Evolutionary conservation across 2,113 vertebrate genomes (phyloP), one percentile per base, ranked within the genome.

Genomic region (Mesocricetus auratus): DNA sequence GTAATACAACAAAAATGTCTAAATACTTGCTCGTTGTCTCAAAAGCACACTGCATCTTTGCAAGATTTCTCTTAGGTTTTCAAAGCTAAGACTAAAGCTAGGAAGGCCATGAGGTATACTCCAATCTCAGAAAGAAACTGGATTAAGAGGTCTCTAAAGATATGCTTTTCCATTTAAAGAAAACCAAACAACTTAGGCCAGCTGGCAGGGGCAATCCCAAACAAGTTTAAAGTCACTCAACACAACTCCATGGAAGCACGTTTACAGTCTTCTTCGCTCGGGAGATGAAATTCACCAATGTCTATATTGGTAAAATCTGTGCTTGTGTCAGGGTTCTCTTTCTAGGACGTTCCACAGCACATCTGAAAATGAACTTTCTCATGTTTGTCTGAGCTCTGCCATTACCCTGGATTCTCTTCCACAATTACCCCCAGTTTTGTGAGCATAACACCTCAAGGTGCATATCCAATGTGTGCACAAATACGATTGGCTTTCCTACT

Each of bases 1-100:
- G 36, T 82, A 88, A 56, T 24, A 92, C 45, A 95, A 86, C 42
- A 86, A 94, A 94, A 97, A 69, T 47, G 69, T 89, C 17, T 74
- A 87, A 56, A 77, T 58, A 62, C 21, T n/a, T 68, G 45, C 86
- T 94, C 39, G 73, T 90, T 94, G 68, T 42, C 62, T 97, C 74
- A 91, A 62, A 22, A 93, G 91, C 3, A n/a, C 9, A 58, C n/a
- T 39, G 77, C 69, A 96, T 69, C 16, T 78, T 60, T 86, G 45
- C 2, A 91, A 93, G 29, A 60, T 75, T 71, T 45, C 21, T 81
- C 33, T 73, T 31, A 58, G 36, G 3, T 92, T 90, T 64, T 50
- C 73, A 58, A 95, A 89, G 68, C 36, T 16, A 24, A 21, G 29
- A 29, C 42, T 79, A 77, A 94, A 86, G 3, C 56, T 16, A 88